Evolutionary conservation across 2,888 invertebrate genomes (phyloP).

Genomic region (Trichogramma dendrolimi): DNA sequence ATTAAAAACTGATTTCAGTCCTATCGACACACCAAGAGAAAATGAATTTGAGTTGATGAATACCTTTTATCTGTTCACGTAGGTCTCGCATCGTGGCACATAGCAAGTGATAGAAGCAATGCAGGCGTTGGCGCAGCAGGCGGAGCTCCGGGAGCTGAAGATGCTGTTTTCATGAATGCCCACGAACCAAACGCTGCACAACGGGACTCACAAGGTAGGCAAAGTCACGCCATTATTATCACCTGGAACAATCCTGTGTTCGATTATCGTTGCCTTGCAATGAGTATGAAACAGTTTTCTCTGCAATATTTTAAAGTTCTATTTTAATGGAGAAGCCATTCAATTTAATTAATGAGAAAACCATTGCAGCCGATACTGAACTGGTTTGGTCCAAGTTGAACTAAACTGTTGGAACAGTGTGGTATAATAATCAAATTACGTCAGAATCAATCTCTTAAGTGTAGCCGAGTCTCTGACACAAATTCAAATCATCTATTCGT

Average conservation of each 20-base stretch:
- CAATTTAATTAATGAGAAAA: too few relatives aligned
- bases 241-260: too few relatives aligned
- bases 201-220: conserved; percentile 90
- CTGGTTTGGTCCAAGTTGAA: too few relatives aligned
- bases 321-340: too few relatives aligned
- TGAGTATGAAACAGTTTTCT: background rate
- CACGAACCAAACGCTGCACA: conserved; percentile 74
- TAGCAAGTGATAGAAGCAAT: conserved; percentile 73
- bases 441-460: too few relatives aligned
- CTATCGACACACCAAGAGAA: background rate
- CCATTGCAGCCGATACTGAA: too few relatives aligned
- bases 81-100: conserved; percentile 85
- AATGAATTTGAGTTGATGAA: background rate
- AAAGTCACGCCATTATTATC: conserved; percentile 49
- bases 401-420: too few relatives aligned
- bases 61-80: conserved; percentile 27
- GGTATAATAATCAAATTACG: too few relatives aligned
- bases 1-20: conserved; percentile 4
- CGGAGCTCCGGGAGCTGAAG: conserved; percentile 54
- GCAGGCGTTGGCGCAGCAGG: conserved; percentile 46
- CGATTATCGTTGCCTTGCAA: conserved; percentile 21
- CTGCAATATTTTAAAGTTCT: background rate
- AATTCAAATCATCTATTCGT: too few relatives aligned
- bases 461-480: too few relatives aligned
- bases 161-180: conserved; percentile 79